Base-by-base conservation (phyloP, 2,113 vertebrate genomes). In the Grallaria varia region DNA sequence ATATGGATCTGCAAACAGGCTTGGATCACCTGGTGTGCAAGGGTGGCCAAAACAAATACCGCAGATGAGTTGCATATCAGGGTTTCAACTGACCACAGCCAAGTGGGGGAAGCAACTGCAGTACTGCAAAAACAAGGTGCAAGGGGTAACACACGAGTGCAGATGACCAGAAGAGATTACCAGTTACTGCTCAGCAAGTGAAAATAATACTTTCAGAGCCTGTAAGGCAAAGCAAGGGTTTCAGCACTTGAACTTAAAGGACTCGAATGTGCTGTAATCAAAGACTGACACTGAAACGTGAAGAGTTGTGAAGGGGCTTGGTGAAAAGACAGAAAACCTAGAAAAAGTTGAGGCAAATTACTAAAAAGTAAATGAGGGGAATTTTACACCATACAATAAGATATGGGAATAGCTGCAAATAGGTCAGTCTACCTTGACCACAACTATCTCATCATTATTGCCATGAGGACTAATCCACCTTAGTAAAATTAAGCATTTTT, bases 1-100 rank as follows among this genome's bases (percentile, higher is more conserved):
- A 63, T 97, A 60, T 2, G 16, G 84, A 95, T 85, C 69, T 91
- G 71, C 52, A 90, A 90, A 94, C 40, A 85, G 78, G 30, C 62
- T 78, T 91, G 74, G 49, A 79, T 69, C 82, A 75, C 27, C 69
- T 60, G 60, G 68, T 85, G 71, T 1, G 2, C 72, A 85, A 91
- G 42, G 33, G 80, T 78, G 64, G 84, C 77, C 91, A 84, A 71
- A 89, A 77, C 27, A 42, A 82, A 87, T 22, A 35, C 42, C 0
- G 0, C 64, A 76, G 50, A 84, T 37, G 73, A 89, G 50, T 17
- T 84, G 23, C 24, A 12, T 15, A 14, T 79, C 50, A 71, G 50
- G 59, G 28, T 58, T 94, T 66, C 79, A 66, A 12, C 50, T 72
- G 73, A 78, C 77, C 56, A 79, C 58, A 93, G 45, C 17, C 87